These are phyloP conservation scores for Desoria tigrina DNA, from an alignment of 2,888 invertebrate species.

Conservation along the genomic window DNA sequence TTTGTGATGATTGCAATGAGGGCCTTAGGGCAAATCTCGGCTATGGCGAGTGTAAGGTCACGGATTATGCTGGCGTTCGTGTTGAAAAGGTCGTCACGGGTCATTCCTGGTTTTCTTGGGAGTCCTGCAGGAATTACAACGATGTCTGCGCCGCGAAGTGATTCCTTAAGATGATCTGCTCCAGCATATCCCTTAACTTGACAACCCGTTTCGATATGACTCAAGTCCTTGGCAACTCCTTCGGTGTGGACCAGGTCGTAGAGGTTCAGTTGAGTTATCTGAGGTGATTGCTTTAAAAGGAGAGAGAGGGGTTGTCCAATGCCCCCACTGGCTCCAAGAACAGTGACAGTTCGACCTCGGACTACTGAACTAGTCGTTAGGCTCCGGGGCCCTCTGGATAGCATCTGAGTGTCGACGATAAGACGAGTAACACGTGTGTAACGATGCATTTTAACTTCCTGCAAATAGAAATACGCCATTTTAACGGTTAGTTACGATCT, in stretches of 20 bases:
- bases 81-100: slow-evolving; percentile 96
- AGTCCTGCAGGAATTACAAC: slow-evolving; percentile 98
- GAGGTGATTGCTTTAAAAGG: slow-evolving; percentile 83
- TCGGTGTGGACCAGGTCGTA: slow-evolving; percentile 95
- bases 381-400: too few species aligned
- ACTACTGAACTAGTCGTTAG: slow-evolving; percentile 59
- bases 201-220: slow-evolving; percentile 90
- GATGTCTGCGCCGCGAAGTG: slow-evolving; percentile 78
- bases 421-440: too few species aligned
- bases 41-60: slow-evolving; percentile 76
- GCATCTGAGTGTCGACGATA: too few species aligned
- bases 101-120: slow-evolving; percentile 99
- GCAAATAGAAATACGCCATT: too few species aligned
- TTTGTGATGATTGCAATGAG: slow-evolving; percentile 95
- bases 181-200: slow-evolving; percentile 66
- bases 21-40: slow-evolving; percentile 86
- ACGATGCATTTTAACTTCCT: too few species aligned
- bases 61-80: slow-evolving; percentile 97
- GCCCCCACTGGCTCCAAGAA: slow-evolving; percentile 94
- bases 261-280: slow-evolving; percentile 78
- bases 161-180: slow-evolving; percentile 62
- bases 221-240: slow-evolving; percentile 95
- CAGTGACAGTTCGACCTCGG: slow-evolving; percentile 88
- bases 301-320: slow-evolving; percentile 96
- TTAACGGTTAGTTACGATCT: too few species aligned